Evolutionary conservation across 2,888 invertebrate species (phyloP), one percentile per base, ranked within the genome.

Genomic region (Mesorhabditis belari): DNA sequence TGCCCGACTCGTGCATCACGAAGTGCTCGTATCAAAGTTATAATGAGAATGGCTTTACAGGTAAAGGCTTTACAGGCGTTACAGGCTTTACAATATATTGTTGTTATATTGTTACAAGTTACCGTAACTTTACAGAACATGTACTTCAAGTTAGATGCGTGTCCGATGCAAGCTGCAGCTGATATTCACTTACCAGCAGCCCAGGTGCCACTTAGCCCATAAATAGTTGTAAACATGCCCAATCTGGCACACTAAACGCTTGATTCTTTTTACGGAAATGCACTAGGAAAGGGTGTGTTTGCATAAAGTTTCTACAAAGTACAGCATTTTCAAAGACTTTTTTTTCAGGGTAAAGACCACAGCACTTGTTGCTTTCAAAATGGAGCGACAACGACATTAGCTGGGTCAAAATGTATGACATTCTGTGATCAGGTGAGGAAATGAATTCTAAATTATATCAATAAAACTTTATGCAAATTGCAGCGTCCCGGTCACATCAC

Each of bases 161-260:
- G 78, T 57, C 78, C 78, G 52, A 74, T 78, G 76, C 78, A 78
- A 61, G 78, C 78, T 5, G 78, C 78, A 12, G 72, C 78, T 28
- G 78, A 79, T 55, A 75, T 78, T 60, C 79, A 79, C 35, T 78
- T 66, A 67, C 79, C 78, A 56, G 75, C 74, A 35, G 75, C 75
- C 29, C 74, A 70, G 44, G 44, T 35, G 44, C 12, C 12, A n/a
- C 44, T 9, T 17, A n/a, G n/a, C 1, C 1, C 12, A 35, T 9
- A 35, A n/a, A n/a, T n/a, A n/a, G n/a, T n/a, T n/a, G n/a, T n/a
- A n/a, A n/a, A n/a, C n/a, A n/a, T n/a, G n/a, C n/a, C n/a, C n/a
- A n/a, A n/a, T n/a, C n/a, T n/a, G n/a, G n/a, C n/a, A n/a, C n/a
- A n/a, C n/a, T n/a, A n/a, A n/a, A n/a, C n/a, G n/a, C n/a, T n/a